Percentiles rank a stretch among this genome's conserved stretches.
Conservation (phyloP, 1,140 invertebrate genomes). For the Calephelis nemesis region DNA sequence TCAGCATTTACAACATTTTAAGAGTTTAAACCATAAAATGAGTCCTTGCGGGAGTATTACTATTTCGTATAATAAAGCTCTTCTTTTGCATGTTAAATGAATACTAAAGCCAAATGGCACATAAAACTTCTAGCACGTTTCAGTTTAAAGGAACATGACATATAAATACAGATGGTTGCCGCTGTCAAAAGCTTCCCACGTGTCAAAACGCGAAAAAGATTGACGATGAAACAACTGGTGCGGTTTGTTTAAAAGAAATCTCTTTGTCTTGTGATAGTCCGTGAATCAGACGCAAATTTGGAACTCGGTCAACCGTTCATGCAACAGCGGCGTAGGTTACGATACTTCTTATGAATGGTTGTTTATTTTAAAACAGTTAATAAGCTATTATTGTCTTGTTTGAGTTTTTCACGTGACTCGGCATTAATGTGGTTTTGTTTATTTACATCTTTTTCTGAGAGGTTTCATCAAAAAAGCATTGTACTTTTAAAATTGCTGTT, state of each 20-base stretch:
- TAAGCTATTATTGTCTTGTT: constrained; percentile 25
- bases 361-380: constrained; percentile 38
- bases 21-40: background rate
- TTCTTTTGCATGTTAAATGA: constrained; percentile 3
- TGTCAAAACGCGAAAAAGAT: constrained; percentile 39
- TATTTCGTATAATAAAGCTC: background rate
- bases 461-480: background rate
- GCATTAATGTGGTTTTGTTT: background rate
- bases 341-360: constrained; percentile 32
- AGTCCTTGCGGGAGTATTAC: background rate
- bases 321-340: constrained; percentile 26
- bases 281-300: constrained; percentile 37
- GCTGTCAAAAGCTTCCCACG: constrained; percentile 46
- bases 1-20: constrained; percentile 27
- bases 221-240: constrained; percentile 45
- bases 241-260: constrained; percentile 35
- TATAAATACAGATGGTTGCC: constrained; percentile 32
- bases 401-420: constrained; percentile 1
- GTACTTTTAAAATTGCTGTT: no score
- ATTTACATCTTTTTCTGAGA: background rate
- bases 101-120: constrained; percentile 8
- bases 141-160: constrained; percentile 24
- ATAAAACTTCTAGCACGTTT: constrained; percentile 23
- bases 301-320: constrained; percentile 45
- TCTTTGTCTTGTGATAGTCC: constrained; percentile 37